Percentiles rank a stretch among this genome's conserved stretches.
Conservation (phyloP, 1,140 invertebrate genomes). For the Drosophila sturtevanti region DNA sequence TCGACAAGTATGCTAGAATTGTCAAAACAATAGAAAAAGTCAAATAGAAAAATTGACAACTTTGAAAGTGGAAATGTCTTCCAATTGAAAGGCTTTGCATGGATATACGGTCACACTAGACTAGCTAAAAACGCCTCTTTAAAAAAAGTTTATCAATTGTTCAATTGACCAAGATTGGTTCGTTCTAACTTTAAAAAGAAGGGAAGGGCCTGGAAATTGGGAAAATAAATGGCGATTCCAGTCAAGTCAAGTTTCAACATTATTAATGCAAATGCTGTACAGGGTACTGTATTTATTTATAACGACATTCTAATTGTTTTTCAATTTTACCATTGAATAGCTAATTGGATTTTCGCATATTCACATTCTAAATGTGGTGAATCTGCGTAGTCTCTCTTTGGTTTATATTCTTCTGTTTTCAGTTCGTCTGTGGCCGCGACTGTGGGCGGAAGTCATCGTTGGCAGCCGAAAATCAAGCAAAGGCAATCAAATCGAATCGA, state of each 20-base stretch:
- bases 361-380: constrained; percentile 9
- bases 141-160: too few relatives aligned
- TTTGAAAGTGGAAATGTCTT: too few relatives aligned
- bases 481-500: constrained; percentile 4
- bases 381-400: constrained; percentile 27
- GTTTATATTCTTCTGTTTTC: constrained; percentile 29
- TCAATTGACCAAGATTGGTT: too few relatives aligned
- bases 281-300: neutral
- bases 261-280: neutral
- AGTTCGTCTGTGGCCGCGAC: constrained; percentile 47
- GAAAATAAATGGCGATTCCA: too few relatives aligned
- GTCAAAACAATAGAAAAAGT: neutral
- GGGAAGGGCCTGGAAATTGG: too few relatives aligned
- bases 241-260: too few relatives aligned
- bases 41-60: too few relatives aligned
- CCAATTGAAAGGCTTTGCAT: constrained; percentile 12
- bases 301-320: neutral
- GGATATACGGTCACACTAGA: too few relatives aligned
- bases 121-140: too few relatives aligned
- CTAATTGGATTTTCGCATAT: constrained; percentile 44
- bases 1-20: neutral
- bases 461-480: neutral
- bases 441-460: constrained; percentile 50
- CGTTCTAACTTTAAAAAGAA: too few relatives aligned
- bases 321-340: neutral